Percentiles rank a stretch among this genome's conserved stretches.
Evolutionary conservation across 2,797 vertebrate species (phyloP).

Genomic region (Sebastes steindachneri): DNA sequence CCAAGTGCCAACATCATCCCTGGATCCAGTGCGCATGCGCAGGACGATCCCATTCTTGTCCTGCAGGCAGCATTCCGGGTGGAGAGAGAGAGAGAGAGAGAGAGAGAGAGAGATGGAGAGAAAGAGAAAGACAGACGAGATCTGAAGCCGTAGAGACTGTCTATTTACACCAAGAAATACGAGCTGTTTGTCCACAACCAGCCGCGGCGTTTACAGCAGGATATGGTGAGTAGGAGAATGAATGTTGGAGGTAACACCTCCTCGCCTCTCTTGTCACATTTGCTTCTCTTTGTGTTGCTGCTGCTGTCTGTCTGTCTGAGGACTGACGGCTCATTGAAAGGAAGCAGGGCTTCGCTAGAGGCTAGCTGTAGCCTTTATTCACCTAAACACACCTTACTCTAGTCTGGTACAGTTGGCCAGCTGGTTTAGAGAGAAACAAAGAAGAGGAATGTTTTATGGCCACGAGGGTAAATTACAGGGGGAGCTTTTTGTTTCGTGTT

Average conservation of each 20-base stretch:
- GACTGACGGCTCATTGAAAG: conserved; percentile 72
- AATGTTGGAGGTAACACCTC: not conserved
- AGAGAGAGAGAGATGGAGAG: conserved; percentile 51
- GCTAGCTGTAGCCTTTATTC: conserved; percentile 60
- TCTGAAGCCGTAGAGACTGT: conserved; percentile 49
- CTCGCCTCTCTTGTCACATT: not conserved
- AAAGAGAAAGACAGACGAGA: conserved; percentile 45
- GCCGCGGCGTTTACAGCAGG: conserved; percentile 8
- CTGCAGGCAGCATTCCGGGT: conserved; percentile 79
- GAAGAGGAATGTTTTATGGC: not conserved
- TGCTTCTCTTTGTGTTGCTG: conserved; percentile 55
- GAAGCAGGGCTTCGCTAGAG: conserved; percentile 51
- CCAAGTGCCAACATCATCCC: conserved; percentile 78
- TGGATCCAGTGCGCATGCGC: conserved; percentile 74
- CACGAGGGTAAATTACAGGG: not conserved
- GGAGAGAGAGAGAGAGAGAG: conserved; percentile 67
- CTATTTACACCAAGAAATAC: not conserved
- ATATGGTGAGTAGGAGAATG: conserved; percentile 60
- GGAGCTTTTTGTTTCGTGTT: not conserved
- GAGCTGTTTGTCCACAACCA: not conserved
- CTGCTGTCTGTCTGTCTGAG: conserved; percentile 5
- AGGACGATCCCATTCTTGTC: conserved; percentile 81
- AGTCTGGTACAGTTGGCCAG: not conserved
- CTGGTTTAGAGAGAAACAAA: not conserved
- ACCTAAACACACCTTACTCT: conserved; percentile 12